phyloP scores from a whole-genome alignment of 2,888 invertebrate species.

The Oligia fasciuncula region DNA sequence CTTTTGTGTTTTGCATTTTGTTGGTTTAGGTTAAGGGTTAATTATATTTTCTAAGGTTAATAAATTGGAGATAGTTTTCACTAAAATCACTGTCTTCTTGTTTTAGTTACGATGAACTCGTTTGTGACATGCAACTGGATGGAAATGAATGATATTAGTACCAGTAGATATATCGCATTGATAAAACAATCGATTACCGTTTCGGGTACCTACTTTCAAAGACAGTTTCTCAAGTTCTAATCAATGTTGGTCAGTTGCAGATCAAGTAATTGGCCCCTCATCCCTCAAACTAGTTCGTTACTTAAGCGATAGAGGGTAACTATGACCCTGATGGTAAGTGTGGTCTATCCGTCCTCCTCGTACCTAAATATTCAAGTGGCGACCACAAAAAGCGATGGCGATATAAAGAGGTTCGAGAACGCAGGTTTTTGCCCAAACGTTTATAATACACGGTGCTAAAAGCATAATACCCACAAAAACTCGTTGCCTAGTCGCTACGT shows the following conservation, averaged over 20 bases:
- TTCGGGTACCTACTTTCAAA: background rate
- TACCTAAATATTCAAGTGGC: constrained; percentile 51
- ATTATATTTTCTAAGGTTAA: background rate
- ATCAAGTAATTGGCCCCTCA: background rate
- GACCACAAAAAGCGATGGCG: constrained; percentile 65
- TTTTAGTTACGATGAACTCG: background rate
- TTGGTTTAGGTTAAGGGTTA: too few relatives aligned
- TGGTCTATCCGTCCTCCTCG: constrained; percentile 27
- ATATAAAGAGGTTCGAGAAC: constrained; percentile 73
- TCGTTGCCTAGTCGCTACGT: constrained; percentile 75
- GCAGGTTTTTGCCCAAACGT: constrained; percentile 77
- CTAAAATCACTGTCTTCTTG: background rate
- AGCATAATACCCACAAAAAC: constrained; percentile 87
- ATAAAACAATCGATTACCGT: background rate
- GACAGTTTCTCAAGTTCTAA: background rate
- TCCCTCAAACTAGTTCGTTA: background rate
- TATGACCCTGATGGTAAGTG: background rate
- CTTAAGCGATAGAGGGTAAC: background rate
- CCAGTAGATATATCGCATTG: background rate
- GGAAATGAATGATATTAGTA: background rate
- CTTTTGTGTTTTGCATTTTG: background rate
- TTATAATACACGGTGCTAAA: constrained; percentile 84
- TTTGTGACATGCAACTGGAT: background rate
- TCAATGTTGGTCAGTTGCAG: background rate
- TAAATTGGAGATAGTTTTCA: background rate